Conservation (phyloP, 2,797 vertebrate genomes). For the Enteromius thamalakanensis region DNA sequence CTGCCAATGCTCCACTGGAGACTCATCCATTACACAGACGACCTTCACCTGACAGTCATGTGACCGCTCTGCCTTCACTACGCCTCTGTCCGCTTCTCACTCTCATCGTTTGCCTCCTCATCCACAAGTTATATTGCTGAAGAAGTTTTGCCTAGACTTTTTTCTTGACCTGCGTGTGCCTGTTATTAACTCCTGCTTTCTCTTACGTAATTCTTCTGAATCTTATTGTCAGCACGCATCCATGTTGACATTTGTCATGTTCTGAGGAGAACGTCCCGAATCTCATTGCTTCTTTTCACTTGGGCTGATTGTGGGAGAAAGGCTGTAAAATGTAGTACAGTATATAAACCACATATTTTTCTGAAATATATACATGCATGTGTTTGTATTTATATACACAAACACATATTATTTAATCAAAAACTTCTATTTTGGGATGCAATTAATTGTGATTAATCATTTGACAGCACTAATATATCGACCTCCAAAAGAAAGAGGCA, state of each 20-base stretch:
- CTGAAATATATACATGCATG: no score
- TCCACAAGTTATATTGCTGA: constrained; percentile 33
- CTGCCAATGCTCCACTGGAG: not conserved
- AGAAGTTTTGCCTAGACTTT: not conserved
- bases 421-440: no score
- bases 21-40: not conserved
- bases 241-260: not conserved
- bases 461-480: no score
- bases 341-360: no score
- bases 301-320: not conserved
- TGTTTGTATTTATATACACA: no score
- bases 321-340: not conserved
- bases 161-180: not conserved
- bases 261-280: not conserved
- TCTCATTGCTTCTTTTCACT: not conserved
- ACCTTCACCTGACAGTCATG: constrained; percentile 25
- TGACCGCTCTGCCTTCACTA: constrained; percentile 21
- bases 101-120: constrained; percentile 68
- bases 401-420: no score
- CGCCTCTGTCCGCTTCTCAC: not conserved
- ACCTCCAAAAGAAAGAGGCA: no score
- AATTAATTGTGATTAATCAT: no score
- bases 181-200: not conserved
- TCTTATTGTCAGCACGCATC: not conserved
- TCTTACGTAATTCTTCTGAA: not conserved